Conservation (phyloP, 2,888 invertebrate genomes). For the Pterostichus niger region DNA sequence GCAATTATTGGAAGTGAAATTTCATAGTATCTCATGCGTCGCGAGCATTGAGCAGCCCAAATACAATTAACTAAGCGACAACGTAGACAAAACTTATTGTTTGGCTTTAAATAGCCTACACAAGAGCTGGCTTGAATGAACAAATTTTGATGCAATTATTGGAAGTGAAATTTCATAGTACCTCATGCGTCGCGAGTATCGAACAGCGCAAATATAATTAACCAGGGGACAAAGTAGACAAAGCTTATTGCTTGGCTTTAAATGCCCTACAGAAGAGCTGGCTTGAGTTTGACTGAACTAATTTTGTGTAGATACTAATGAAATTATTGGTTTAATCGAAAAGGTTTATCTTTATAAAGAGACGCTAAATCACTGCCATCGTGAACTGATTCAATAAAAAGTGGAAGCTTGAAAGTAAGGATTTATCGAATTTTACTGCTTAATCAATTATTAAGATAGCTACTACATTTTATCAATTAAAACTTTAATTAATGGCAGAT, state of each 20-base stretch:
- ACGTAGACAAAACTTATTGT: too few relatives aligned
- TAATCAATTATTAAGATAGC: too few relatives aligned
- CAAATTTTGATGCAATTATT: not conserved
- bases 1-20: conserved; percentile 14
- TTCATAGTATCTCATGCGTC: conserved; percentile 4
- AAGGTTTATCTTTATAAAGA: not conserved
- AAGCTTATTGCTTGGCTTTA: too few relatives aligned
- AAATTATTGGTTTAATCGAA: conserved; percentile 2
- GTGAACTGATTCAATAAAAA: not conserved
- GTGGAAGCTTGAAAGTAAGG: not conserved
- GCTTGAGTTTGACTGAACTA: not conserved
- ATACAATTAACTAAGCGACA: not conserved
- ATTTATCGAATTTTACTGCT: too few relatives aligned
- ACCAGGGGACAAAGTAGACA: not conserved
- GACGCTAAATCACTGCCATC: not conserved
- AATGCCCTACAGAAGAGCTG: too few relatives aligned
- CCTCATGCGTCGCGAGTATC: not conserved
- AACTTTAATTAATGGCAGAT: too few relatives aligned
- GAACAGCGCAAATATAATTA: not conserved
- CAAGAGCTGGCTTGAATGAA: not conserved
- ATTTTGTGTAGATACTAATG: not conserved
- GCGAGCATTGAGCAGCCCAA: not conserved
- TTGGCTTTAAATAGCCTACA: too few relatives aligned
- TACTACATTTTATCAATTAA: too few relatives aligned
- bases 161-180: conserved; percentile 18